phyloP scores from a whole-genome alignment of 37 sponge, comb jelly and placozoan species.

The Hormiphora californensis region DNA sequence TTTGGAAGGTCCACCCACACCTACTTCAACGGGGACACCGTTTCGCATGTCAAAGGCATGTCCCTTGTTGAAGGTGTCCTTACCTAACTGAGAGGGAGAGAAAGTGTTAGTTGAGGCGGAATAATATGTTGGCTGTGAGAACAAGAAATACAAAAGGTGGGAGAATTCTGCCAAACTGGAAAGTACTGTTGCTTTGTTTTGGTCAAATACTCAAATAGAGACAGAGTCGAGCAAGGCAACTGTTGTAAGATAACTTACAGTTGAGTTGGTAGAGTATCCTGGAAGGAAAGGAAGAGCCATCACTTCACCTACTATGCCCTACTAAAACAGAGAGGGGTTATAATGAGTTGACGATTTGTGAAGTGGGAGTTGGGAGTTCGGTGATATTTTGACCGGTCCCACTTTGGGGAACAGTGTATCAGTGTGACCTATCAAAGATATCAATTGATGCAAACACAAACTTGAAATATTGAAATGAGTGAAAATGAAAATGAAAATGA shows the following conservation, averaged over 20 bases:
- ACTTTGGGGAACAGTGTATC: not conserved
- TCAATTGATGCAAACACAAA: not conserved
- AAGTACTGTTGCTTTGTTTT: no score
- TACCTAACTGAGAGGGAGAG: conserved; percentile 67
- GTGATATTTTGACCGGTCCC: not conserved
- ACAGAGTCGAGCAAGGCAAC: no score
- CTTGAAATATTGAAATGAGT: not conserved
- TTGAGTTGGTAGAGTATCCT: conserved; percentile 77
- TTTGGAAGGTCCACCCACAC: conserved; percentile 62
- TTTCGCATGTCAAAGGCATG: conserved; percentile 82
- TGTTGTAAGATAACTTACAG: conserved; percentile 74
- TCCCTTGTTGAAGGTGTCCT: conserved; percentile 78
- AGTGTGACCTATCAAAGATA: not conserved
- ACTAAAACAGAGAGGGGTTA: not conserved
- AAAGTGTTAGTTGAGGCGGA: not conserved
- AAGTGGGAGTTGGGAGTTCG: not conserved
- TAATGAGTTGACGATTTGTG: no score
- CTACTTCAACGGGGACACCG: conserved; percentile 71
- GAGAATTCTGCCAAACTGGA: no score
- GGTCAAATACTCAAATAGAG: no score
- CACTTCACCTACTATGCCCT: no score
- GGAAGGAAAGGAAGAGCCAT: conserved; percentile 94
- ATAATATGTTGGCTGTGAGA: not conserved
- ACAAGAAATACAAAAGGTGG: no score
- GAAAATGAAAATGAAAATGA: not conserved